These are phyloP conservation scores for Hippocampus abdominalis DNA, from an alignment of 2,113 vertebrate species.

Conservation along the genomic window DNA sequence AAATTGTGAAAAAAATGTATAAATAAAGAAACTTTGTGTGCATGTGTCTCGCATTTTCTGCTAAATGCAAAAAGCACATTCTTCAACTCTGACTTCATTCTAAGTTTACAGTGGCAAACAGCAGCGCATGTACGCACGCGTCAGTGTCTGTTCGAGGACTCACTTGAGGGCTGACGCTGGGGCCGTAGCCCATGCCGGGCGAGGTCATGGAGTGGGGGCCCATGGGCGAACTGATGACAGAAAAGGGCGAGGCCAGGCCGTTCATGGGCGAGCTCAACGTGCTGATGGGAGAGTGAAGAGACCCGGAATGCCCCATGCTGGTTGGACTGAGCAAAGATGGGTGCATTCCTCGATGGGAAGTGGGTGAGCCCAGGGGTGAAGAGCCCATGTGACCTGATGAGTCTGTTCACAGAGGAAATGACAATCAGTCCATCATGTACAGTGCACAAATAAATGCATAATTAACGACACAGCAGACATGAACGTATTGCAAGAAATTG, in stretches of 20 bases:
- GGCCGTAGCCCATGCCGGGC: constrained; percentile 86
- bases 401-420: constrained; percentile 67
- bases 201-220: constrained; percentile 90
- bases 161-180: constrained; percentile 91
- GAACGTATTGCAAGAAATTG: too few relatives aligned
- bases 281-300: constrained; percentile 93
- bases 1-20: neutral
- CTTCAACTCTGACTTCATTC: neutral
- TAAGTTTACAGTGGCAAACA: neutral
- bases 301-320: constrained; percentile 83
- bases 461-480: too few relatives aligned
- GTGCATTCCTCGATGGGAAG: constrained; percentile 85
- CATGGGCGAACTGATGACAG: constrained; percentile 96
- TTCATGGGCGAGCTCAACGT: constrained; percentile 90
- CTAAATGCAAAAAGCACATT: neutral
- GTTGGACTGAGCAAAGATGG: constrained; percentile 82
- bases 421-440: too few relatives aligned
- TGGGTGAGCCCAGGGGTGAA: constrained; percentile 82
- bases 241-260: constrained; percentile 92
- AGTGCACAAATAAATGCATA: too few relatives aligned
- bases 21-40: neutral
- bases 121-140: neutral
- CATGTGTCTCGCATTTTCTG: neutral
- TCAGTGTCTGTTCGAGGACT: constrained; percentile 44
- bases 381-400: constrained; percentile 85